Evolutionary conservation across 2,888 invertebrate genomes (phyloP).

Genomic region (Drosophila anceps): DNA sequence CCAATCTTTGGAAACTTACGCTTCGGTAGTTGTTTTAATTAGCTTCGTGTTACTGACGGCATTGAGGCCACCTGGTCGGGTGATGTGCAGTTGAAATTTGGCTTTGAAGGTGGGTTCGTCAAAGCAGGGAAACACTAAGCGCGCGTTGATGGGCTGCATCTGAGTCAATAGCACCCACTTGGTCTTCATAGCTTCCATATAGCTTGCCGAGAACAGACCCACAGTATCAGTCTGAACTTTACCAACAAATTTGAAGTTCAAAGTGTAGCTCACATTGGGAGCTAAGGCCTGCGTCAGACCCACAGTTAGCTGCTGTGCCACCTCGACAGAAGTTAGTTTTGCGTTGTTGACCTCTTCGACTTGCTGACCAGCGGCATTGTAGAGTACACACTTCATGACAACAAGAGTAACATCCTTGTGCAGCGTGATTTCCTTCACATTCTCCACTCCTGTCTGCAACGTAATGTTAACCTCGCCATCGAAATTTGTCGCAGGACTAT

Average conservation of each 20-base stretch:
- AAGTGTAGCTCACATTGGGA: constrained; percentile 83
- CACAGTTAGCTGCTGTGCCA: constrained; percentile 85
- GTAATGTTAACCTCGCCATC: constrained; percentile 85
- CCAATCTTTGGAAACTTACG: constrained; percentile 44
- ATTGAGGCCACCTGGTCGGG: constrained; percentile 84
- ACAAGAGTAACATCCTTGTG: constrained; percentile 83
- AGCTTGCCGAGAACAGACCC: constrained; percentile 76
- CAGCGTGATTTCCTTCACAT: constrained; percentile 86
- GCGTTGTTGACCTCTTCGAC: constrained; percentile 32
- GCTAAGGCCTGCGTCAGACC: constrained; percentile 82
- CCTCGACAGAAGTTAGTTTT: constrained; percentile 61
- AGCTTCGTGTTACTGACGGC: constrained; percentile 82
- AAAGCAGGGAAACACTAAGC: constrained; percentile 90
- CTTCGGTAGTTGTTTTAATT: constrained; percentile 36
- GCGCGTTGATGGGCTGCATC: constrained; percentile 88
- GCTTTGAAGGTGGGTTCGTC: constrained; percentile 91
- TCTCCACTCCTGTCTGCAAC: constrained; percentile 83
- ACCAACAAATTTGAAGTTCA: constrained; percentile 86
- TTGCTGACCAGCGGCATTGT: constrained; percentile 32
- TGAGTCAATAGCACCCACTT: constrained; percentile 88
- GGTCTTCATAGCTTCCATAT: constrained; percentile 55
- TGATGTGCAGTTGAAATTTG: constrained; percentile 88
- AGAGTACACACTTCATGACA: constrained; percentile 53
- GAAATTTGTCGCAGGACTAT: constrained; percentile 67
- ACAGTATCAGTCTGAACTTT: constrained; percentile 84